Evolutionary conservation across 2,113 vertebrate species (phyloP).

Genomic region (Epinephelus moara): DNA sequence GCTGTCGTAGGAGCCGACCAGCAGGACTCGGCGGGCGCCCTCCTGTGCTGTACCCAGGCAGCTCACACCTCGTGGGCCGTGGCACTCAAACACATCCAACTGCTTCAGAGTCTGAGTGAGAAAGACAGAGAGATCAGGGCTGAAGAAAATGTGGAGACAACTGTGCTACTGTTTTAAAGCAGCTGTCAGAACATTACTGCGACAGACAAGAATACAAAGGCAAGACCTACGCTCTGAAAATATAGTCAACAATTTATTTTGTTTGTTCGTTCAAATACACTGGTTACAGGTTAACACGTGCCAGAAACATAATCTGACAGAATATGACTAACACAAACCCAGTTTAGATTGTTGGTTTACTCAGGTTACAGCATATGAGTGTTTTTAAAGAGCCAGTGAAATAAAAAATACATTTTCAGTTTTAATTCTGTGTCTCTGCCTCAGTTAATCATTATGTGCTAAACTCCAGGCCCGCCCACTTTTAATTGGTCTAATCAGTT

Average conservation of each 20-base stretch:
- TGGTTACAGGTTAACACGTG: not conserved
- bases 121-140: not conserved
- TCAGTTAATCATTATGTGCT: too few relatives aligned
- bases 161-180: not conserved
- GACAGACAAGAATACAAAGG: not conserved
- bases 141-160: not conserved
- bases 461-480: too few relatives aligned
- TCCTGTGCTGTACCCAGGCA: constrained; percentile 95
- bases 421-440: too few relatives aligned
- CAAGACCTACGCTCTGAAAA: not conserved
- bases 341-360: not conserved
- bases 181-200: not conserved
- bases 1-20: constrained; percentile 97
- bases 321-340: constrained; percentile 3
- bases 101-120: constrained; percentile 88
- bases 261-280: not conserved
- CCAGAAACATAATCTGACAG: too few relatives aligned
- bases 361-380: not conserved
- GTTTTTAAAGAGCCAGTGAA: not conserved
- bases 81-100: constrained; percentile 94
- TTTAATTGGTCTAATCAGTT: too few relatives aligned
- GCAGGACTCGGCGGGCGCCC: constrained; percentile 91
- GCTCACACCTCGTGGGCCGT: constrained; percentile 94
- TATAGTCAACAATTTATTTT: not conserved
- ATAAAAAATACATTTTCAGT: too few relatives aligned